Evolutionary conservation across 1,140 invertebrate genomes (phyloP), one percentile per base, ranked within the genome.

Genomic region (Philaenus spumarius): DNA sequence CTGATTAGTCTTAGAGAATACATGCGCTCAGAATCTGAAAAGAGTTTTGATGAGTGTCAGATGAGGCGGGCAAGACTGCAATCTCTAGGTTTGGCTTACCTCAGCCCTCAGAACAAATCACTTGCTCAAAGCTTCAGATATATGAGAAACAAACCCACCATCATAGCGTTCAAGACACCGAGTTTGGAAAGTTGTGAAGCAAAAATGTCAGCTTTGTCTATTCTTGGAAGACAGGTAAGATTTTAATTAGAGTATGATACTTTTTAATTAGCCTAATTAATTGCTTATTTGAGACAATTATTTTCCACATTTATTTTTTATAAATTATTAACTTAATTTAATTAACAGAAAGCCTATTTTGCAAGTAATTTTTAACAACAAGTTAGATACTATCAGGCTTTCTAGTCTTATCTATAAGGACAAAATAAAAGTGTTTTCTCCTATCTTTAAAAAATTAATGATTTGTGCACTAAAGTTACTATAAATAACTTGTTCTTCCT

Each of bases 121-220:
- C 70, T 90, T 48, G 87, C 86, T 1, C 86, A 90, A 66, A 88
- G 85, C 68, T 90, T 90, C 70, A 78, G 88, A 19, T 92, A 92
- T 67, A 90, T 93, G 88, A 73, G 90, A 35, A 86, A 83, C 47
- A 93, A 92, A 67, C 90, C 90, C 1, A 89, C 88, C 0, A 89
- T 93, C 43, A 90, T 93, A 37, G 86, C 88, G 1, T 89, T 91
- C 63, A 87, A 89, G 71, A 70, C 68, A 9, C 69, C 67, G 2
- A 86, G 82, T 72, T 63, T 86, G 40, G 86, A 88, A 65, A 81
- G 82, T 61, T 81, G 77, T 46, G 80, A 87, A 42, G 64, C 66
- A 11, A 67, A 67, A 62, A 53, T 67, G 11, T 64, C 66, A 15
- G 67, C 67, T 12, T 37, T 67, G 11, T 61, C 62, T 14, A 66